Base-by-base conservation (phyloP, 2,888 invertebrate species). In the Scaptomyza reducta region DNA sequence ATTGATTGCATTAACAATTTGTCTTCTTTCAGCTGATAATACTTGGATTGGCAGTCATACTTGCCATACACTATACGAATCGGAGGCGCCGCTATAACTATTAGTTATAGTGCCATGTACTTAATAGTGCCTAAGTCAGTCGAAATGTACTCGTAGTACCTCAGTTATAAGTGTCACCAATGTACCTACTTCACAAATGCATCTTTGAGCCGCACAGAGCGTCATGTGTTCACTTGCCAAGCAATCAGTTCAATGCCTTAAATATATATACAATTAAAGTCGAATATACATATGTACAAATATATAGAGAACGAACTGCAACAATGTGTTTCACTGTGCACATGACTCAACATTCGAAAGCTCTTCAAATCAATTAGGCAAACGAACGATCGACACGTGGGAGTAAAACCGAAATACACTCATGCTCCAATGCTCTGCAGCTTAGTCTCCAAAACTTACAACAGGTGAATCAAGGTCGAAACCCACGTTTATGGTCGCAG, bases 21-120 rank as follows among this genome's bases (percentile, higher is more conserved):
- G 13, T 58, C 11, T 22, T 29, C 41, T 70, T 77, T 0, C 55
- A 90, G 90, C 14, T 81, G 40, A 57, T 87, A 9, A 81, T 90
- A 40, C 70, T 90, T 14, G 57, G 74, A 11, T 40, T 90, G 59
- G 88, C 89, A 38, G 49, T 77, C 18, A 68, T 89, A 25, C 65
- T 90, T 50, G 90, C 90, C 62, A 79, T 89, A 63, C 90, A 90
- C 55, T 90, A 89, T 35, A 77, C 83, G n/a, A 90, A 90, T 74
- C 89, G 87, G 40, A 74, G 64, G 27, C 84, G 90, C 16, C 87
- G 90, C 54, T 89, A 75, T 60, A 88, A 87, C 68, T 90, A 90
- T 72, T 90, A 74, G 68, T 16, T 22, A 38, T n/a, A 56, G 44
- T 38, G 4, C 16, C 47, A 55, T 54, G 29, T 63, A 63, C 44